Evolutionary conservation across 1,140 invertebrate genomes (phyloP), one percentile per base, ranked within the genome.

Genomic region (Ylistrum balloti): DNA sequence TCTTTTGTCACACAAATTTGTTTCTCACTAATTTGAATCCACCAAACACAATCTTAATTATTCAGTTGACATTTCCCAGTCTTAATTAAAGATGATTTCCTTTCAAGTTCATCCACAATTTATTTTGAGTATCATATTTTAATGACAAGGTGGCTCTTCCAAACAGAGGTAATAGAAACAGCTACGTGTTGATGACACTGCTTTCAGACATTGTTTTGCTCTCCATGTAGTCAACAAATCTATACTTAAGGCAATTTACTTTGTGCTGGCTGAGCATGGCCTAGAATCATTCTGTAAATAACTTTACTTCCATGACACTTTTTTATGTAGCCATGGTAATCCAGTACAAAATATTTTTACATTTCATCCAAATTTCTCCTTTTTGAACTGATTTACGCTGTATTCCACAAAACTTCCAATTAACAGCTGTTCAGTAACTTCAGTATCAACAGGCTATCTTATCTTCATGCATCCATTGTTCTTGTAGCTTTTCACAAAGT

Each of bases 71-170:
- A 7, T 13, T 38, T 38, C 35, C 35, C 35, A 38, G 35, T 38
- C 35, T 74, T n/a, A 74, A 74, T 28, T 74, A 74, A 74, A n/a
- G 56, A 74, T n/a, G n/a, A 74, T 74, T 74, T 74, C 9, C 22
- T 74, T 56, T 56, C 15, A 56, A 56, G 45, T 56, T 56, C 15
- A 56, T 56, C 17, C 7, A 56, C 45, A 56, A 56, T 56, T 74
- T 28, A 5, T 74, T n/a, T 74, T n/a, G n/a, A n/a, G n/a, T 74
- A 74, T 74, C 28, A n/a, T 74, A 28, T 9, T 28, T 74, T 56
- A 28, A 74, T 74, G 22, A 28, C n/a, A 28, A 0, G 20, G 5
- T 74, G 56, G 22, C 1, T n/a, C 56, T 74, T 74, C 28, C 17
- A 20, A 56, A 17, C 22, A 22, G 45, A 20, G 3, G 3, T 56